phyloP scores from a whole-genome alignment of 1,140 invertebrate genomes.

The Magallana angulata region DNA sequence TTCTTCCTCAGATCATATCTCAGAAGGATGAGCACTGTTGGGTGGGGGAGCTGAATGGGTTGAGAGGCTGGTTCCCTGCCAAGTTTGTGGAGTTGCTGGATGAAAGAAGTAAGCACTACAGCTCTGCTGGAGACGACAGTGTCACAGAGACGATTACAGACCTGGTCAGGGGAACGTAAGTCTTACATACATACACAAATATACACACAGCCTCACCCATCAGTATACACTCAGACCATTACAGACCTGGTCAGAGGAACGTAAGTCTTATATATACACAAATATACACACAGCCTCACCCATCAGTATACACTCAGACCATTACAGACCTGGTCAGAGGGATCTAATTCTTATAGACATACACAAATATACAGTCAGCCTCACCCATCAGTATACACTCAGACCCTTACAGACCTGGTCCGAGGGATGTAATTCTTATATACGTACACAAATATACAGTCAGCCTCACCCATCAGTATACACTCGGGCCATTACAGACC shows the following conservation, averaged over 20 bases:
- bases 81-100: conserved; percentile 98
- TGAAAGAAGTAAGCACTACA: conserved; percentile 95
- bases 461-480: too few species aligned
- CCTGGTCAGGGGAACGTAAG: conserved; percentile 91
- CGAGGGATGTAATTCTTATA: background rate
- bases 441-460: too few species aligned
- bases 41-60: conserved; percentile 98
- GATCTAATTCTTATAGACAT: too few species aligned
- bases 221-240: too few species aligned
- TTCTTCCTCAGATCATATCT: conserved; percentile 87
- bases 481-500: conserved; percentile 90
- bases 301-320: too few species aligned
- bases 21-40: conserved; percentile 99
- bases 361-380: too few species aligned
- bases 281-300: too few species aligned
- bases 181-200: background rate
- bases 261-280: too few species aligned
- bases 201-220: too few species aligned
- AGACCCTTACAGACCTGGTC: background rate
- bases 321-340: too few species aligned
- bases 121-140: conserved; percentile 96
- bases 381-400: too few species aligned
- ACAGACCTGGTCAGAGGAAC: too few species aligned
- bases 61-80: conserved; percentile 99
- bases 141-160: conserved; percentile 97